Evolutionary conservation across 2,797 vertebrate genomes (phyloP).

Genomic region (Coccyzus lansbergi): DNA sequence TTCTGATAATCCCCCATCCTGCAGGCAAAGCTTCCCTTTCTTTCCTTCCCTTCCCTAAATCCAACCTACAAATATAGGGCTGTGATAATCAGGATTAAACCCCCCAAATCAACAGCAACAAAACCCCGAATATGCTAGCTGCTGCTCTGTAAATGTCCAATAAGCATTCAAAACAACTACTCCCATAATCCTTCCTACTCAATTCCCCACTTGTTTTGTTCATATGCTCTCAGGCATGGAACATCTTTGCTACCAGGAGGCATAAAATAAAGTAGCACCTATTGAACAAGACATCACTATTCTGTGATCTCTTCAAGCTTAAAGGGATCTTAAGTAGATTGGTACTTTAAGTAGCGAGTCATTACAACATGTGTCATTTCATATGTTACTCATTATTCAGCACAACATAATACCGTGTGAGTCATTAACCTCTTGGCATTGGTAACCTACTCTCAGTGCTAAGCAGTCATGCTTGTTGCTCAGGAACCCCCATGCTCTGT

Average conservation of each 20-base stretch:
- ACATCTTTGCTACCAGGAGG: slow-evolving; percentile 15
- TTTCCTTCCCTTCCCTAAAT: slow-evolving; percentile 9
- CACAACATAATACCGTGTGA: slow-evolving; percentile 55
- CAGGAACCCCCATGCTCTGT: not conserved
- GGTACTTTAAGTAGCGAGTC: slow-evolving; percentile 58
- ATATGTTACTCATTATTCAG: slow-evolving; percentile 69
- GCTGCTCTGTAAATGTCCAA: not conserved
- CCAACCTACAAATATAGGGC: not conserved
- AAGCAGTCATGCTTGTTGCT: slow-evolving; percentile 62
- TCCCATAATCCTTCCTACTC: slow-evolving; percentile 50
- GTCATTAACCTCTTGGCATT: slow-evolving; percentile 73
- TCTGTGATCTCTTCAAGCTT: slow-evolving; percentile 55
- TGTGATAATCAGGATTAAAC: slow-evolving; percentile 41
- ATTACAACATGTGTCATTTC: slow-evolving; percentile 71
- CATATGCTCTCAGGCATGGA: slow-evolving; percentile 25
- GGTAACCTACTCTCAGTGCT: slow-evolving; percentile 60
- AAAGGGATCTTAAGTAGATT: slow-evolving; percentile 61
- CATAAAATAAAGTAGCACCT: slow-evolving; percentile 52
- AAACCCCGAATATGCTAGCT: not conserved
- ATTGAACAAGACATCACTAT: slow-evolving; percentile 49
- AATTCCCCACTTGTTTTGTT: slow-evolving; percentile 40
- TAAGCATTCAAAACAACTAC: slow-evolving; percentile 13
- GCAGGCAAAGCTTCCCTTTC: slow-evolving; percentile 19
- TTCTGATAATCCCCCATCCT: slow-evolving; percentile 34
- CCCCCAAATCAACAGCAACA: slow-evolving; percentile 1